Evolutionary conservation across 1,140 invertebrate genomes (phyloP).

Genomic region (Proctacanthus coquilletti): DNA sequence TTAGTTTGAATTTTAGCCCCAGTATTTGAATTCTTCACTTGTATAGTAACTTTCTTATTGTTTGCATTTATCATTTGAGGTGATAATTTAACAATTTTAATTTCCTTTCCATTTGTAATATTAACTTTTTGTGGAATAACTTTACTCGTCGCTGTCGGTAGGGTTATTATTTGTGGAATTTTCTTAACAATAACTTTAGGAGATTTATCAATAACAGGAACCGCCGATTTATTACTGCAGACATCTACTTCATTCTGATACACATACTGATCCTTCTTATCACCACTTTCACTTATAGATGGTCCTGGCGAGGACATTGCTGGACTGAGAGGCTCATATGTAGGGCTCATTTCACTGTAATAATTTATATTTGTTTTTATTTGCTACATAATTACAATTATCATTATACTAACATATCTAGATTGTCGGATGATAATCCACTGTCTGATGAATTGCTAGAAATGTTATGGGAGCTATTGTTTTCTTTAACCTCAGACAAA

Average conservation of each 20-base stretch:
- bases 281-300: slow-evolving; percentile 5
- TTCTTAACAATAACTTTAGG: slow-evolving; percentile 2
- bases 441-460: slow-evolving; percentile 26
- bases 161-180: neutral
- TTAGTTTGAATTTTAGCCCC: slow-evolving; percentile 2
- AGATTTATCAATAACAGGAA: neutral
- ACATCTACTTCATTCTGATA: neutral
- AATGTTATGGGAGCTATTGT: neutral
- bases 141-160: neutral
- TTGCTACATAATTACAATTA: neutral
- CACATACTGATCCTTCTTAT: neutral
- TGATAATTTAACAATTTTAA: slow-evolving; percentile 4
- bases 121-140: neutral
- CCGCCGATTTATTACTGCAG: neutral
- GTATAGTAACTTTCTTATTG: slow-evolving; percentile 5
- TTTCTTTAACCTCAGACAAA: neutral
- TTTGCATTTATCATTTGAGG: neutral
- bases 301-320: slow-evolving; percentile 5
- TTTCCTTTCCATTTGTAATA: neutral
- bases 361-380: slow-evolving; percentile 5
- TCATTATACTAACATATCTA: slow-evolving; percentile 31
- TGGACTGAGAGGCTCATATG: slow-evolving; percentile 23
- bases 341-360: slow-evolving; percentile 14
- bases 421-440: slow-evolving; percentile 33
- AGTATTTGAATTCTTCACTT: slow-evolving; percentile 2